A percentile compares a stretch with the other conserved stretches of the same genome.
Evolutionary conservation across 2,113 vertebrate genomes (phyloP).

Genomic region (Nothobranchius furzeri): DNA sequence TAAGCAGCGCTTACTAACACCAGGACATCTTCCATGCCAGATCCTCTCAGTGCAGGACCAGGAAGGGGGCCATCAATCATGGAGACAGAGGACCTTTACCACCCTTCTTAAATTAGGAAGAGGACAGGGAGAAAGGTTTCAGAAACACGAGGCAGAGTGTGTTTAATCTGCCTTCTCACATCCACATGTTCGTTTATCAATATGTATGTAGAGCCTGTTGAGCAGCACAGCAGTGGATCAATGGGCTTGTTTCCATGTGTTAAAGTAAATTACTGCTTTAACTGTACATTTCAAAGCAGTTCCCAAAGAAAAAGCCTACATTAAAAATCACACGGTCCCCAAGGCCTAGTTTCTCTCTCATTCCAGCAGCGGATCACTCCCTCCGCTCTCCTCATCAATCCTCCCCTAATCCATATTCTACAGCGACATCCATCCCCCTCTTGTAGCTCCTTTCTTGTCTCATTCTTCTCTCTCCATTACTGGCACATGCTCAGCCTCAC

Average conservation of each 20-base stretch:
- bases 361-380: slow-evolving; percentile 13
- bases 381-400: slow-evolving; percentile 26
- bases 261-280: slow-evolving; percentile 26
- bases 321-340: neutral
- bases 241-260: slow-evolving; percentile 16
- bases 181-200: slow-evolving; percentile 27
- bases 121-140: slow-evolving; percentile 24
- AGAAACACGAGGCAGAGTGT: slow-evolving; percentile 7
- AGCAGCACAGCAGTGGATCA: neutral
- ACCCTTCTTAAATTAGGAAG: slow-evolving; percentile 55
- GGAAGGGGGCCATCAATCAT: slow-evolving; percentile 64
- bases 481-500: slow-evolving; percentile 24
- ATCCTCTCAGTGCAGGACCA: neutral
- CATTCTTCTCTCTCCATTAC: slow-evolving; percentile 34
- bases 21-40: no score
- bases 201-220: neutral
- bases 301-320: slow-evolving; percentile 20
- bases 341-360: slow-evolving; percentile 19
- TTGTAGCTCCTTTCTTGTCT: slow-evolving; percentile 20
- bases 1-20: no score
- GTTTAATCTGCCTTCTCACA: slow-evolving; percentile 29
- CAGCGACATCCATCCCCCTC: slow-evolving; percentile 14
- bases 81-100: slow-evolving; percentile 46
- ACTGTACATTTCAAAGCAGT: slow-evolving; percentile 8
- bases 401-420: slow-evolving; percentile 47